Conservation (phyloP, 2,888 invertebrate species). For the Globia sparganii region DNA sequence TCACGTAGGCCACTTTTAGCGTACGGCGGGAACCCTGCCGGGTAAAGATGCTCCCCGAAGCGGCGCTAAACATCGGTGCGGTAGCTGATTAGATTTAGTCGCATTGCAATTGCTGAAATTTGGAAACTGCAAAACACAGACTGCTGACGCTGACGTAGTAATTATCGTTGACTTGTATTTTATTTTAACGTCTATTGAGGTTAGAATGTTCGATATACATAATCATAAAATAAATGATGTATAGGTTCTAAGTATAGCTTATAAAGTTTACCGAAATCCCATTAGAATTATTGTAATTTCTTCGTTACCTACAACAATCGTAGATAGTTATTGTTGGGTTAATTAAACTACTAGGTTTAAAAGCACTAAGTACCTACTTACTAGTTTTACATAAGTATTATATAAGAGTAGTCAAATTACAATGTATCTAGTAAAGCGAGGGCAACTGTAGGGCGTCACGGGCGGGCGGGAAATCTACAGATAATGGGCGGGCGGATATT, state of each 20-base stretch:
- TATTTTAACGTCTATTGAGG: background rate
- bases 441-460: slow-evolving; percentile 55
- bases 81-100: slow-evolving; percentile 62
- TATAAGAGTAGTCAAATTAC: slow-evolving; percentile 27
- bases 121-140: slow-evolving; percentile 65
- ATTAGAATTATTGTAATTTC: background rate
- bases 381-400: too few species aligned
- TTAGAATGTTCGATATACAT: background rate
- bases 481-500: slow-evolving; percentile 26
- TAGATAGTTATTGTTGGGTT: background rate
- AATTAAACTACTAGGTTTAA: background rate
- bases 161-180: slow-evolving; percentile 2
- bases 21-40: slow-evolving; percentile 73
- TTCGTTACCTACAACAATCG: background rate
- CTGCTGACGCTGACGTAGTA: slow-evolving; percentile 37
- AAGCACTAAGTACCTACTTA: too few species aligned
- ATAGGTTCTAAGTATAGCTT: too few species aligned
- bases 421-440: slow-evolving; percentile 27
- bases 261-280: background rate
- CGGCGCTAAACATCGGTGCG: slow-evolving; percentile 42
- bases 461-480: slow-evolving; percentile 46
- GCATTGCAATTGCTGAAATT: slow-evolving; percentile 74
- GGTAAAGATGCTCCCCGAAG: slow-evolving; percentile 68
- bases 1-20: slow-evolving; percentile 89
- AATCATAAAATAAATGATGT: background rate